Base-by-base conservation (phyloP, 2,113 vertebrate species). In the Hemiprocne comata region DNA sequence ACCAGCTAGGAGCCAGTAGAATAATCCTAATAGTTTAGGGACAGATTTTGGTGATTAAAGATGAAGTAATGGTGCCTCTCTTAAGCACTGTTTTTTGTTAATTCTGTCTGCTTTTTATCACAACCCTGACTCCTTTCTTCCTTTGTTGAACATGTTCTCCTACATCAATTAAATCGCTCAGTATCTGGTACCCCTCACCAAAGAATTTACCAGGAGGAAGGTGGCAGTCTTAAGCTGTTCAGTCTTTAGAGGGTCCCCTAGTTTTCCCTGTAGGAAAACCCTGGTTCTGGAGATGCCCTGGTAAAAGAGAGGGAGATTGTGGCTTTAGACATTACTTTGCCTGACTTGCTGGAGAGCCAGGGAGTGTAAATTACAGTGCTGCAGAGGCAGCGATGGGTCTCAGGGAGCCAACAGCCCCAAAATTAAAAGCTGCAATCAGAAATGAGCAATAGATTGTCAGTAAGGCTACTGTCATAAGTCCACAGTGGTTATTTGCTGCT, bases 391-490 rank as follows among this genome's bases (percentile, higher is more conserved):
- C 51, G 3, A 1, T 16, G 71, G 28, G 20, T 80, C 64, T 69
- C 0, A 0, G 36, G 33, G 29, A 85, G 42, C 79, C 74, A 72
- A 9, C 0, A 1, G 26, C 31, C 62, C 50, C 38, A 33, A 29
- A 70, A 42, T 24, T 31, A 38, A 70, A 83, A 75, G 34, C 40
- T 51, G 44, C 31, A 16, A 10, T 61, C 29, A 15, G 40, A 62
- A 61, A 31, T 7, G 28, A 69, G 51, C 61, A 33, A 3, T 5
- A 50, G 54, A 3, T 62, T 48, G 54, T 21, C 44, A 48, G 36
- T 20, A 54, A 29, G 55, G 34, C 31, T 83, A 13, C 34, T 66
- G 38, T 38, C 12, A 4, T 53, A 16, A 7, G 34, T 33, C 61
- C 51, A 31, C 4, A 2, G 46, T 24, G 26, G 51, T 31, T 46